Evolutionary conservation across 2,113 vertebrate genomes (phyloP), one percentile per base, ranked within the genome.

Genomic region (Erinaceus europaeus): DNA sequence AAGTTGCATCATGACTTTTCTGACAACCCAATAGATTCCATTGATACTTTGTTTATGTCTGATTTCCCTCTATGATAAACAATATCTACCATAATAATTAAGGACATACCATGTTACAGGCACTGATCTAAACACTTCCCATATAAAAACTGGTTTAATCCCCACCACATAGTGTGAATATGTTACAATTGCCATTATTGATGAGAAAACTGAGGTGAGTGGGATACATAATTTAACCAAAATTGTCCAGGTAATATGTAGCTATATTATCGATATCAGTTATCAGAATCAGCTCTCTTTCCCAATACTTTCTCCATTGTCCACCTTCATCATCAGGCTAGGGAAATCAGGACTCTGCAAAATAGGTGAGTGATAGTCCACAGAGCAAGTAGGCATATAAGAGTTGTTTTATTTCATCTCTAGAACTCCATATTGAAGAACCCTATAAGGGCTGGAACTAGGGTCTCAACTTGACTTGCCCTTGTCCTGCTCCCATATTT

Each of bases 41-140:
- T 67, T 76, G 38, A 67, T 34, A 61, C 27, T 89, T 64, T 82
- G 52, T n/a, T 77, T 62, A 86, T 82, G 11, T 83, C 86, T 32
- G 20, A 46, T 86, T 86, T 91, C 46, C 12, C 10, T 42, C 21
- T n/a, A 5, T 68, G 29, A 12, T 78, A 93, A 86, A 78, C 67
- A 82, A 53, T 68, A 77, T 29, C 15, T 65, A 67, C 27, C 13
- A n/a, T n/a, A n/a, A 55, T 40, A 82, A 78, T 53, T 73, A n/a
- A 69, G 46, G 36, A 77, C 36, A 81, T 69, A 38, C 10, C 78
- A 11, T 73, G 44, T 79, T 65, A 9, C 18, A 84, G 25, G 20
- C 23, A 68, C 20, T 74, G 25, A 55, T 64, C 29, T 65, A 76
- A 25, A 76, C 12, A 77, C 13, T 84, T 55, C n/a, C 4, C 61